These are phyloP conservation scores for Drosophila multiciliata DNA, from an alignment of 2,888 invertebrate genomes.

Conservation along the genomic window DNA sequence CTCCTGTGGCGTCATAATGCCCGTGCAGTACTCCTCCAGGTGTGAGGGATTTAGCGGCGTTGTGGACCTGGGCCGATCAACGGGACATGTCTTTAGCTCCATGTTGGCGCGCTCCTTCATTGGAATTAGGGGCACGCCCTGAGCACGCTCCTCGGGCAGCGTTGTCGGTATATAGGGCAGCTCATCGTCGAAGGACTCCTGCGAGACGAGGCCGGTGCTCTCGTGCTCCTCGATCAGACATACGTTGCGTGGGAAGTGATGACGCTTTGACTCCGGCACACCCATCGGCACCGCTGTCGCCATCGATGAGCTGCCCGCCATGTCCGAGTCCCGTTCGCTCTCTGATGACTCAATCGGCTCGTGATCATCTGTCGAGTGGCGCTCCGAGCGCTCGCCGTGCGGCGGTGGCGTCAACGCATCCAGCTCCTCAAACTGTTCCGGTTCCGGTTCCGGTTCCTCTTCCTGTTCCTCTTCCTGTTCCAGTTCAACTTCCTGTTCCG, in stretches of 20 bases:
- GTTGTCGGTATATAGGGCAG: slow-evolving; percentile 96
- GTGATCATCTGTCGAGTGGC: slow-evolving; percentile 85
- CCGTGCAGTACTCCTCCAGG: slow-evolving; percentile 89
- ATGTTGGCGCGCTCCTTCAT: slow-evolving; percentile 89
- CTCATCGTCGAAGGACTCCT: slow-evolving; percentile 94
- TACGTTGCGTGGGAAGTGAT: slow-evolving; percentile 86
- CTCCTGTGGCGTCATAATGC: slow-evolving; percentile 79
- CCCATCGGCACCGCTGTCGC: slow-evolving; percentile 69
- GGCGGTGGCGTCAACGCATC: slow-evolving; percentile 23
- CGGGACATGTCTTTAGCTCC: slow-evolving; percentile 89
- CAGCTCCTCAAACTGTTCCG: slow-evolving; percentile 6
- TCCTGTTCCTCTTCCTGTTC: not conserved
- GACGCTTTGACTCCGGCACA: slow-evolving; percentile 78
- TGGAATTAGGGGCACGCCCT: slow-evolving; percentile 92
- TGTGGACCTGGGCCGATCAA: slow-evolving; percentile 90
- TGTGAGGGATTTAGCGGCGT: slow-evolving; percentile 90
- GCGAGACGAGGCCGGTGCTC: slow-evolving; percentile 90
- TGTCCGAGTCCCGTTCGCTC: slow-evolving; percentile 90
- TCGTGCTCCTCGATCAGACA: slow-evolving; percentile 88
- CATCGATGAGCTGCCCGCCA: slow-evolving; percentile 70
- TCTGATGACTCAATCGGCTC: slow-evolving; percentile 87
- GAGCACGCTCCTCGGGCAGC: slow-evolving; percentile 92
- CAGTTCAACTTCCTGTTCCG: not conserved
- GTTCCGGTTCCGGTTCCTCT: not conserved
- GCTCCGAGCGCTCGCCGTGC: slow-evolving; percentile 34